Conservation (phyloP, 2,888 invertebrate species). For the Heteropelma amictum region DNA sequence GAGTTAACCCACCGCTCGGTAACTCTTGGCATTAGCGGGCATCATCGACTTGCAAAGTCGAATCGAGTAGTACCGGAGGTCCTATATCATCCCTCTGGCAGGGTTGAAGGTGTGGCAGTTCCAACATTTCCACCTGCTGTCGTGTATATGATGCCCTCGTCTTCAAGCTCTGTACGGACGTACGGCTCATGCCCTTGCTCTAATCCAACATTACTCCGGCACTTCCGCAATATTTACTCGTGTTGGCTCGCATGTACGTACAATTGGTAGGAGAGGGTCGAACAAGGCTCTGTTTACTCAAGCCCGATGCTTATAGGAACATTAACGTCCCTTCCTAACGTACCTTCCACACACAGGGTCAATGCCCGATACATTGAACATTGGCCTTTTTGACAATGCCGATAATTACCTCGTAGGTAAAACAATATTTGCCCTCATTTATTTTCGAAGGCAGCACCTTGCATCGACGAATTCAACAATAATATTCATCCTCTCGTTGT, state of each 20-base stretch:
- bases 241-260: neutral
- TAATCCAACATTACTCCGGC: conserved; percentile 8
- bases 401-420: neutral
- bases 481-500: too few species aligned
- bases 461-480: too few species aligned
- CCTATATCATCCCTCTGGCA: conserved; percentile 1
- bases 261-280: neutral
- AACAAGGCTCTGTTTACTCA: conserved; percentile 6
- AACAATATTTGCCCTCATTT: too few species aligned
- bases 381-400: neutral
- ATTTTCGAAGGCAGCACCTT: neutral
- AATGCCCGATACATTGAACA: neutral
- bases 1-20: conserved; percentile 54
- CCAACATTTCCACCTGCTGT: conserved; percentile 20
- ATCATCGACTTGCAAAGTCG: conserved; percentile 10
- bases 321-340: neutral
- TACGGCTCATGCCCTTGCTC: neutral
- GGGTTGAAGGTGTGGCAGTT: conserved; percentile 20
- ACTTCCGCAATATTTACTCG: conserved; percentile 15
- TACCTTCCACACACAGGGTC: too few species aligned
- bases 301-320: neutral
- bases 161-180: neutral
- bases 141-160: conserved; percentile 6
- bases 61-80: conserved; percentile 22
- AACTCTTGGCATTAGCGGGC: conserved; percentile 49